Conservation (phyloP, 30 jellyfish, hydroid and myxozoan species). For the Mastigias papua region DNA sequence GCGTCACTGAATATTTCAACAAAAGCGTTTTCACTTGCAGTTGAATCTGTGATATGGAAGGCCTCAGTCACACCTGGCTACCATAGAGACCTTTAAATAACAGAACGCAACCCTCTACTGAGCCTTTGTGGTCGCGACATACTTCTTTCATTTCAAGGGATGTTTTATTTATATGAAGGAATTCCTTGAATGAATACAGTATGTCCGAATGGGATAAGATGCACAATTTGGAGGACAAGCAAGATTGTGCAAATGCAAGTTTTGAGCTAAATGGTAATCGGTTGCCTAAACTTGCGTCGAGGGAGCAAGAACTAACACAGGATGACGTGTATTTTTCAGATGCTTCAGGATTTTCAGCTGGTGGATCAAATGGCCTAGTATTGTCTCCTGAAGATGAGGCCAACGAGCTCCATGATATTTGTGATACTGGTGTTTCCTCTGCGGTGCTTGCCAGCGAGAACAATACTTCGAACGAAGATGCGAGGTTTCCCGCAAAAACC, state of each 20-base stretch:
- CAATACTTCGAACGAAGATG: no score
- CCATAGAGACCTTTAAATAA: neutral
- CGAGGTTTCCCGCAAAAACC: neutral
- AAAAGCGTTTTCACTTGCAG: neutral
- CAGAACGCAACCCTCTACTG: neutral
- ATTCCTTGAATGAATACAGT: neutral
- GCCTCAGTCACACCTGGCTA: slow-evolving; percentile 5
- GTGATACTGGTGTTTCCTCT: no score
- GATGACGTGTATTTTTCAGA: neutral
- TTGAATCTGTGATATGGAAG: neutral
- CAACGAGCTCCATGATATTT: no score
- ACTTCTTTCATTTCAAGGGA: neutral
- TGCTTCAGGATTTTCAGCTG: neutral
- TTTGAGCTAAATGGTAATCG: neutral
- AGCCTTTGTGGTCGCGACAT: neutral
- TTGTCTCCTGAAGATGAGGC: no score
- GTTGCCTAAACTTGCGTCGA: neutral
- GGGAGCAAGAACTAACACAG: neutral
- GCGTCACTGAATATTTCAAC: neutral
- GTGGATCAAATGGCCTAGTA: no score
- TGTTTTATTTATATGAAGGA: neutral
- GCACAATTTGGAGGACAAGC: neutral
- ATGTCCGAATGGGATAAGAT: neutral
- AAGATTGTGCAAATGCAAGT: neutral
- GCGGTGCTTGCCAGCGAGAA: no score